These are phyloP conservation scores for Cisticola juncidis DNA, from an alignment of 2,113 vertebrate species.

Conservation along the genomic window DNA sequence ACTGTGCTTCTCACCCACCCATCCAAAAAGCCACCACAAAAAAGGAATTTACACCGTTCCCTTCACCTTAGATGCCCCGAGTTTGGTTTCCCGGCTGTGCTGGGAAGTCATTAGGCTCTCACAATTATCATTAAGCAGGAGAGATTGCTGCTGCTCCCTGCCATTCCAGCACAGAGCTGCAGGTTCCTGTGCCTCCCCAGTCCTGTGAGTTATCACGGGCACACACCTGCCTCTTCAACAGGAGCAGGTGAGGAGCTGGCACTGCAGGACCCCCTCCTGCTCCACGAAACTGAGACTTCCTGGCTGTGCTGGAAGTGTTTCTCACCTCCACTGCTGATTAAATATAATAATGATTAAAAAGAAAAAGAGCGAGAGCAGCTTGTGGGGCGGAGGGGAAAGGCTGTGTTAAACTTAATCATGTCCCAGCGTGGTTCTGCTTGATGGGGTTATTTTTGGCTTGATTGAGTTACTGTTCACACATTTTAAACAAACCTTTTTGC, in stretches of 20 bases:
- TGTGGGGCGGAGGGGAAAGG: background rate
- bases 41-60: background rate
- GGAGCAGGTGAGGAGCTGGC: background rate
- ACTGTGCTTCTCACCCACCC: background rate
- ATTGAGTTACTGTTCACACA: background rate
- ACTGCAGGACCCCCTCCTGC: background rate
- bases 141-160: background rate
- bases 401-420: background rate
- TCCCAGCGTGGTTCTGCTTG: background rate
- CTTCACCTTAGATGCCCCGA: background rate
- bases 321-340: background rate
- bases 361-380: background rate
- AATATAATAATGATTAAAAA: background rate
- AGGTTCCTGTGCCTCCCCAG: background rate
- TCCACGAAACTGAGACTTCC: background rate
- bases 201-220: background rate
- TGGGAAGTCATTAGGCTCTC: background rate
- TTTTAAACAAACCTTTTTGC: background rate
- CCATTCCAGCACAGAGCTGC: background rate
- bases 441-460: background rate
- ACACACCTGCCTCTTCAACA: background rate
- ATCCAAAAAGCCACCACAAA: background rate
- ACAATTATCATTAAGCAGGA: background rate
- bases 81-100: background rate
- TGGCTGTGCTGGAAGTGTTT: background rate